Conservation (phyloP, 1,140 invertebrate genomes). For the Stenopsyche tienmushanensis region DNA sequence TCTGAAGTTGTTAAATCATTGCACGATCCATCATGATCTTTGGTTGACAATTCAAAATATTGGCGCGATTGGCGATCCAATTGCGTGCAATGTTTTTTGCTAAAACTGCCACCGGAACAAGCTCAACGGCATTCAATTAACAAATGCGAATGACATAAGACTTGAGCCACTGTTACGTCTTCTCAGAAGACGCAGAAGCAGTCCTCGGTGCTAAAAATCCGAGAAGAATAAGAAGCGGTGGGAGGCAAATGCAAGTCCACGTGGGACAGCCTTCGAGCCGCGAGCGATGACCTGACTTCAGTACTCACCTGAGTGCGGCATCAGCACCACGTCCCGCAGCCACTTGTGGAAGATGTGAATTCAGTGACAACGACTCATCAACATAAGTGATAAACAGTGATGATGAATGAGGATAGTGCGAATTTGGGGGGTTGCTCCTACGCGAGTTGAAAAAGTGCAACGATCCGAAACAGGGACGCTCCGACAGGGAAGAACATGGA, state of each 20-base stretch:
- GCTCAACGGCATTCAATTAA: too few species aligned
- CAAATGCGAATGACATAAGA: background rate
- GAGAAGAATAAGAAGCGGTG: background rate
- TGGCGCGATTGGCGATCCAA: too few species aligned
- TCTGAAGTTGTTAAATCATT: too few species aligned
- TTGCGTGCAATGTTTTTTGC: too few species aligned
- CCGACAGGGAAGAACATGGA: background rate
- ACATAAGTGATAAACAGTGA: background rate
- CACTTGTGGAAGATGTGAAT: background rate
- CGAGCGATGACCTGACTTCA: slow-evolving; percentile 38
- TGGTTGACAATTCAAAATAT: too few species aligned
- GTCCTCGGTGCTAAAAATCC: slow-evolving; percentile 6
- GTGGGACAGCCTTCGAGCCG: slow-evolving; percentile 31
- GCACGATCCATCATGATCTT: too few species aligned
- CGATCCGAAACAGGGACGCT: too few species aligned
- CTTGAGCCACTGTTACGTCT: background rate
- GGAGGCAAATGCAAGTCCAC: slow-evolving; percentile 24
- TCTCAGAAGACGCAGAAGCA: background rate
- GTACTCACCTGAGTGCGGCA: slow-evolving; percentile 22
- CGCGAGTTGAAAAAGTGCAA: too few species aligned
- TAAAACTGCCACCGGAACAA: too few species aligned
- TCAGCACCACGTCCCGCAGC: slow-evolving; percentile 7
- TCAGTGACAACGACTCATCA: background rate
- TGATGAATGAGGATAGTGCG: background rate
- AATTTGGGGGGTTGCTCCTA: background rate